Evolutionary conservation across 1,140 invertebrate genomes (phyloP).

Genomic region (Galleria mellonella): DNA sequence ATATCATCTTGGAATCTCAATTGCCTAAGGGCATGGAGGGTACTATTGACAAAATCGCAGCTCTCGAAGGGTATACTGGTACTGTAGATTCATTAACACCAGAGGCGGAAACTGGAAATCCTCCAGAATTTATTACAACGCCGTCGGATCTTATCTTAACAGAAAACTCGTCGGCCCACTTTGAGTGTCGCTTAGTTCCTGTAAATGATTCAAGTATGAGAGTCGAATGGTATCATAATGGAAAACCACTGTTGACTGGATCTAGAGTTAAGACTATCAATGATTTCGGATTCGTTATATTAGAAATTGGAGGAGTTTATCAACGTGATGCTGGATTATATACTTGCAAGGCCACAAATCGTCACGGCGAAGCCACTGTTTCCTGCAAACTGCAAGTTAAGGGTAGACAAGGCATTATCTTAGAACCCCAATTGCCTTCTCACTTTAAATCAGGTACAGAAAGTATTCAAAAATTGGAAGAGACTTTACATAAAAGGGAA

Average conservation of each 20-base stretch:
- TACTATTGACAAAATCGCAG: slow-evolving; percentile 94
- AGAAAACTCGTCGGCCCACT: slow-evolving; percentile 94
- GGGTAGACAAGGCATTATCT: slow-evolving; percentile 89
- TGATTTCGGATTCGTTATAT: slow-evolving; percentile 95
- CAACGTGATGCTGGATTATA: slow-evolving; percentile 92
- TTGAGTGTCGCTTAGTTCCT: slow-evolving; percentile 93
- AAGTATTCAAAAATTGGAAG: slow-evolving; percentile 92
- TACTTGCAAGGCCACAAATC: slow-evolving; percentile 93
- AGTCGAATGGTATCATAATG: slow-evolving; percentile 98
- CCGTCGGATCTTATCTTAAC: slow-evolving; percentile 88
- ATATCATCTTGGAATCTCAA: slow-evolving; percentile 94
- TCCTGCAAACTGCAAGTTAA: slow-evolving; percentile 90
- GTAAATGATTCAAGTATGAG: slow-evolving; percentile 93
- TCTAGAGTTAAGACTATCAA: slow-evolving; percentile 93
- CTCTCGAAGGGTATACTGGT: slow-evolving; percentile 89
- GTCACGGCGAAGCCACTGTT: slow-evolving; percentile 91
- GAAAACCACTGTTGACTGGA: slow-evolving; percentile 89
- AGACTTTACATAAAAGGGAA: slow-evolving; percentile 89
- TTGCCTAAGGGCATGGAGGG: slow-evolving; percentile 94
- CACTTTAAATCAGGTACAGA: slow-evolving; percentile 91
- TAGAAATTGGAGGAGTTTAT: slow-evolving; percentile 92
- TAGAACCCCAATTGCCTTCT: slow-evolving; percentile 91
- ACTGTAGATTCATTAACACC: slow-evolving; percentile 76
- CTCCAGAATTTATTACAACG: slow-evolving; percentile 94
- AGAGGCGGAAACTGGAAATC: slow-evolving; percentile 90